Percentiles rank a stretch among this genome's conserved stretches.
phyloP scores from a whole-genome alignment of 2,113 vertebrate genomes.

The Cynoglossus semilaevis region DNA sequence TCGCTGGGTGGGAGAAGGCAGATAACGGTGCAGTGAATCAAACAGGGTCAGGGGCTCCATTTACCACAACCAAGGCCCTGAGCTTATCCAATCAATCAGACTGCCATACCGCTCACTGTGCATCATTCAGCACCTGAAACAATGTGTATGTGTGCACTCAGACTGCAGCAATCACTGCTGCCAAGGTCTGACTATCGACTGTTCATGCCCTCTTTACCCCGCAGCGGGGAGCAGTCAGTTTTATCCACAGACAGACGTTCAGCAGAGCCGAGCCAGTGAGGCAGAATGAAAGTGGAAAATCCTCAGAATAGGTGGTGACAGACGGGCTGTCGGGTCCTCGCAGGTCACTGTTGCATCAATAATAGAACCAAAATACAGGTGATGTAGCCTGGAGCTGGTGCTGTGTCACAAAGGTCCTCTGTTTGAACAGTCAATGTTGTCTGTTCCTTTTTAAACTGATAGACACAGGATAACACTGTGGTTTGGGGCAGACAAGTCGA shows the following conservation, averaged over 20 bases:
- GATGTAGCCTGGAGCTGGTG: too few species aligned
- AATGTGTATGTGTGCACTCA: neutral
- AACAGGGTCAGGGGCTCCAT: constrained; percentile 31
- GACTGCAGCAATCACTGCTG: neutral
- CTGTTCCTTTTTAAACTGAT: too few species aligned
- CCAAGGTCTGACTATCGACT: neutral
- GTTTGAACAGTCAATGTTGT: too few species aligned
- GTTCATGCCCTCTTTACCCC: constrained; percentile 25
- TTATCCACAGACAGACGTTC: neutral
- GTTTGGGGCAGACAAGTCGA: too few species aligned
- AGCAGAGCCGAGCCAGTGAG: neutral
- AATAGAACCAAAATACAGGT: too few species aligned
- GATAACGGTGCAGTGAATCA: constrained; percentile 24
- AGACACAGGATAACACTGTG: too few species aligned
- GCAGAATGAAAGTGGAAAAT: neutral
- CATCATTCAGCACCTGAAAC: constrained; percentile 18
- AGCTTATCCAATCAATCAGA: constrained; percentile 38
- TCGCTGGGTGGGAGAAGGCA: neutral
- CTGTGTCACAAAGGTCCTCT: too few species aligned
- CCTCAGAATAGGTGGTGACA: too few species aligned
- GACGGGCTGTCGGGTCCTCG: too few species aligned
- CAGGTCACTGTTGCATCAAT: too few species aligned
- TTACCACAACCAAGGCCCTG: constrained; percentile 35
- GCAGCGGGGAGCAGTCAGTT: neutral
- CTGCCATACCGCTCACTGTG: constrained; percentile 23